phyloP scores from a whole-genome alignment of 2,113 vertebrate genomes.

The Taxidea taxus region DNA sequence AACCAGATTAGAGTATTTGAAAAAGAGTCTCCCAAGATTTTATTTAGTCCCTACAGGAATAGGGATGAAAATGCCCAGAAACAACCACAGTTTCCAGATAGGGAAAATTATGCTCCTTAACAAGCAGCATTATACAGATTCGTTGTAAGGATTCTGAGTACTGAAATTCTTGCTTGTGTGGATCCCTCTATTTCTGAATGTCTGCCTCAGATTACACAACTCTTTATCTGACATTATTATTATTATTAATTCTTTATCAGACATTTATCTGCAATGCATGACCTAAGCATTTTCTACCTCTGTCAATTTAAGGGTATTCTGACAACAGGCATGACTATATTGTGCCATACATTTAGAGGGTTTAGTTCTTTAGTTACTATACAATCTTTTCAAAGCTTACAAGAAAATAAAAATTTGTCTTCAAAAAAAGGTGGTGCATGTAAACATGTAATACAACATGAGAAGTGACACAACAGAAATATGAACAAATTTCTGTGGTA shows the following conservation, averaged over 20 bases:
- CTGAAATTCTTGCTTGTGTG: not conserved
- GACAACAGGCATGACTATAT: not conserved
- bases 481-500: not conserved
- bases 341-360: not conserved
- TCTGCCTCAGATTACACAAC: not conserved
- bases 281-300: not conserved
- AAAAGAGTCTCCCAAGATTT: not conserved
- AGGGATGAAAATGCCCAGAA: not conserved
- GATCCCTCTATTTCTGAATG: not conserved
- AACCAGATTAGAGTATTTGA: not conserved
- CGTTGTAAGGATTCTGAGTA: not conserved
- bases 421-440: not conserved
- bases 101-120: not conserved
- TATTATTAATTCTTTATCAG: too few relatives aligned
- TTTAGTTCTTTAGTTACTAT: not conserved
- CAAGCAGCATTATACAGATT: not conserved
- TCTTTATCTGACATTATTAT: too few relatives aligned
- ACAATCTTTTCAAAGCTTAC: not conserved
- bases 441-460: not conserved
- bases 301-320: not conserved
- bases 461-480: not conserved
- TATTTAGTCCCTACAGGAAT: not conserved
- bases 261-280: not conserved
- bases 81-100: not conserved
- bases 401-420: conserved; percentile 1